Conservation (phyloP, 2,888 invertebrate species). For the Thumatha senex region DNA sequence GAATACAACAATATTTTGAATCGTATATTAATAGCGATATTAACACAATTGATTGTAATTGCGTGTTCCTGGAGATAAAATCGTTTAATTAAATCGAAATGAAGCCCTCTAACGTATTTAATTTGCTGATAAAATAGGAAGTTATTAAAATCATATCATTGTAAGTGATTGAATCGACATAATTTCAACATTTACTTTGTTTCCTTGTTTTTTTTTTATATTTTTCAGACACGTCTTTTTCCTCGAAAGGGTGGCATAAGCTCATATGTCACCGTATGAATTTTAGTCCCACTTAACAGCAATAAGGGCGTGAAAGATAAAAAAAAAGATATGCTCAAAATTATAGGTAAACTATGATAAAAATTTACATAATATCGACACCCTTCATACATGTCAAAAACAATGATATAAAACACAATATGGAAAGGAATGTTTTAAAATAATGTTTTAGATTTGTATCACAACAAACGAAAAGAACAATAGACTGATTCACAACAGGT, state of each 20-base stretch:
- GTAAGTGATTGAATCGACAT: too few relatives aligned
- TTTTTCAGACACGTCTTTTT: too few relatives aligned
- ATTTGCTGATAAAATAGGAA: too few relatives aligned
- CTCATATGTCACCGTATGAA: too few relatives aligned
- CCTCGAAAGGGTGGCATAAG: too few relatives aligned
- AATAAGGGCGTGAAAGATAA: too few relatives aligned
- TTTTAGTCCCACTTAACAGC: too few relatives aligned
- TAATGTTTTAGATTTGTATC: conserved; percentile 23
- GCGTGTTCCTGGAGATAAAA: neutral
- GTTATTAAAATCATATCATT: too few relatives aligned
- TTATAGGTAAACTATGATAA: neutral
- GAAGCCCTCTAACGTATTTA: neutral
- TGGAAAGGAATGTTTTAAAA: conserved; percentile 21
- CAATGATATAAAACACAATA: conserved; percentile 2
- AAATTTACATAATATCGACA: neutral
- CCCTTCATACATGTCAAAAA: neutral
- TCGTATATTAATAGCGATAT: neutral
- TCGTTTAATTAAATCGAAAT: conserved; percentile 1
- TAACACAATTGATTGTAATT: neutral
- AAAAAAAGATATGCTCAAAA: too few relatives aligned
- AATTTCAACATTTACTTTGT: too few relatives aligned
- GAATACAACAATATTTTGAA: neutral
- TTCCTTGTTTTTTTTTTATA: too few relatives aligned
- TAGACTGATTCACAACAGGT: conserved; percentile 32
- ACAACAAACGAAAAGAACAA: conserved; percentile 25